These are phyloP conservation scores for Agrotis exclamationis DNA, from an alignment of 2,888 invertebrate species.

Conservation along the genomic window DNA sequence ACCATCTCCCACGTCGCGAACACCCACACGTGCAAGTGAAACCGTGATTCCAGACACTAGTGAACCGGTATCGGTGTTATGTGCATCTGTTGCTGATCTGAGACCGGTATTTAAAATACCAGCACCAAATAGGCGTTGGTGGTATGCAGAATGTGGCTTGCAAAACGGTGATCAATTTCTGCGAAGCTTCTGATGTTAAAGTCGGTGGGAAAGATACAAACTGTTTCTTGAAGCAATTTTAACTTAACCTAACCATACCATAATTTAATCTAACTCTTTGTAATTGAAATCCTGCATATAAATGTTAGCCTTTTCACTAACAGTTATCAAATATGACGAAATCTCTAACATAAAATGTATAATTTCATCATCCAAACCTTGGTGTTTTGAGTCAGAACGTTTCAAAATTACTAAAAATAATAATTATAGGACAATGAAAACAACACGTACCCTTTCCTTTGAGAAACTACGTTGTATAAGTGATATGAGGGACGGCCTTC, in stretches of 20 bases:
- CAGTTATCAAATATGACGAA: slow-evolving; percentile 5
- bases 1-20: slow-evolving; percentile 68
- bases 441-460: slow-evolving; percentile 5
- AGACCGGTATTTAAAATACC: slow-evolving; percentile 67
- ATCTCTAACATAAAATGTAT: not conserved
- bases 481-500: not conserved
- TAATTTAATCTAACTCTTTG: not conserved
- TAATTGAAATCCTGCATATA: not conserved
- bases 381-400: not conserved
- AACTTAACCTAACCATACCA: not conserved
- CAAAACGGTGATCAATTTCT: slow-evolving; percentile 44
- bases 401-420: not conserved
- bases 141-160: slow-evolving; percentile 51
- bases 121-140: slow-evolving; percentile 49
- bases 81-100: slow-evolving; percentile 58
- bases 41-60: slow-evolving; percentile 63
- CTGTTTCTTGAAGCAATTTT: not conserved
- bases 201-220: not conserved
- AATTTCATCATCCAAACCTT: slow-evolving; percentile 5
- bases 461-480: slow-evolving; percentile 3
- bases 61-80: slow-evolving; percentile 66
- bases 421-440: not conserved
- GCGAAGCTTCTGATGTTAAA: slow-evolving; percentile 10
- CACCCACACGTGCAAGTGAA: slow-evolving; percentile 67
- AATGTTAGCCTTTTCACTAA: not conserved